Evolutionary conservation across 1,140 invertebrate genomes (phyloP).

Genomic region (Chionoecetes opilio): DNA sequence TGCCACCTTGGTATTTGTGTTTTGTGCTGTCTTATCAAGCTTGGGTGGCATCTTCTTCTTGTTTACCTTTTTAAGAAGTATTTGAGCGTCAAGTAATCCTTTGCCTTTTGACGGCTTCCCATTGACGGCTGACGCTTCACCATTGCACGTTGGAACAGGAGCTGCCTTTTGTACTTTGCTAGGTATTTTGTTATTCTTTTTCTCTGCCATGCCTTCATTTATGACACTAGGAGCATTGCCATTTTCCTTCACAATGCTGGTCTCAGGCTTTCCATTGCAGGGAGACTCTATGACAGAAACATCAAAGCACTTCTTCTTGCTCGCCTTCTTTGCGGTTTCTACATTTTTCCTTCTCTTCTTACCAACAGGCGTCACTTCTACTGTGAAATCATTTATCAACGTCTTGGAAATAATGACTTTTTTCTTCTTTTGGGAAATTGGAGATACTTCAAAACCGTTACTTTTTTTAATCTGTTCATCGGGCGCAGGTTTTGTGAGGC

Average conservation of each 20-base stretch:
- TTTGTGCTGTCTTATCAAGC: not conserved
- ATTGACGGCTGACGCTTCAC: not conserved
- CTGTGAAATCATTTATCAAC: not conserved
- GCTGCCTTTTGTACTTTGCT: no score
- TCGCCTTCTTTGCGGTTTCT: not conserved
- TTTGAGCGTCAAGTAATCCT: not conserved
- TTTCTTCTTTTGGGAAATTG: not conserved
- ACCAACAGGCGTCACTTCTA: not conserved
- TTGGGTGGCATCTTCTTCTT: not conserved
- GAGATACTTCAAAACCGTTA: constrained; percentile 57
- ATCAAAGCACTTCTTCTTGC: constrained; percentile 39
- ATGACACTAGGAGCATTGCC: not conserved
- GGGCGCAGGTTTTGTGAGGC: not conserved
- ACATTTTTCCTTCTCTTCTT: constrained; percentile 28
- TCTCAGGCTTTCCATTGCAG: not conserved
- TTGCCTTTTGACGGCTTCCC: not conserved
- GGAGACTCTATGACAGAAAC: not conserved
- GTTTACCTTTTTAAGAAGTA: not conserved
- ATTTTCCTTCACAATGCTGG: not conserved
- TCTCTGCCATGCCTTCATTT: not conserved
- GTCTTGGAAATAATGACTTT: not conserved
- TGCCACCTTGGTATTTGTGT: not conserved
- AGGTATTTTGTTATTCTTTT: not conserved
- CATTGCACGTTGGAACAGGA: not conserved
- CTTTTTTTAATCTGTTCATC: not conserved